Conservation (phyloP, 1,140 invertebrate species). For the Drosophila leontia region DNA sequence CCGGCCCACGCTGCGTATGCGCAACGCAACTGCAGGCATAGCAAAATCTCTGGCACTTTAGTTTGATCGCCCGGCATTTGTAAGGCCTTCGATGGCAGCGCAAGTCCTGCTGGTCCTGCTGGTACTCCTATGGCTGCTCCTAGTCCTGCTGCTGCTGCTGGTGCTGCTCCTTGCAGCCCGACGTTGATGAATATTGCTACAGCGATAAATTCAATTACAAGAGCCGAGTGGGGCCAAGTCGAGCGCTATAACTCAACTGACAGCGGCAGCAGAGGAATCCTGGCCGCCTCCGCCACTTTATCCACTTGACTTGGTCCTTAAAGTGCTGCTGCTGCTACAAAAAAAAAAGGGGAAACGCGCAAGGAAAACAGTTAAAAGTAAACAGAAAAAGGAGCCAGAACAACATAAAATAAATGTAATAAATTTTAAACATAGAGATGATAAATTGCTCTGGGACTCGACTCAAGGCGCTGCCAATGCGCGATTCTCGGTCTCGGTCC, state of each 20-base stretch:
- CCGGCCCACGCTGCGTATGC: slow-evolving; percentile 66
- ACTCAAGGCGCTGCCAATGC: slow-evolving; percentile 73
- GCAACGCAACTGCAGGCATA: slow-evolving; percentile 70
- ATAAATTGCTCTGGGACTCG: slow-evolving; percentile 79
- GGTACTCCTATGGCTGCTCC: slow-evolving; percentile 3
- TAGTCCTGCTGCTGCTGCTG: slow-evolving; percentile 1
- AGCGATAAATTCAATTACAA: slow-evolving; percentile 80
- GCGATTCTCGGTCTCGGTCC: slow-evolving; percentile 14
- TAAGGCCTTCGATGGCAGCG: slow-evolving; percentile 38
- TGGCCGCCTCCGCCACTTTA: slow-evolving; percentile 49
- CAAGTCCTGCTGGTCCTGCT: slow-evolving; percentile 14
- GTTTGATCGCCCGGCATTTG: slow-evolving; percentile 66
- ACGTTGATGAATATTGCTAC: slow-evolving; percentile 77
- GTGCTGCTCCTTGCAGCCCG: slow-evolving; percentile 29
- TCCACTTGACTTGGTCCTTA: slow-evolving; percentile 64
- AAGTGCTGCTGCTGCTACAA: slow-evolving; percentile 35
- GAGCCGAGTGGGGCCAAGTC: slow-evolving; percentile 48
- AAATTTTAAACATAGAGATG: slow-evolving; percentile 84
- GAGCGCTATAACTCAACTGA: slow-evolving; percentile 68
- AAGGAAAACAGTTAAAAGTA: slow-evolving; percentile 52
- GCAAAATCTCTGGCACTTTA: slow-evolving; percentile 63
- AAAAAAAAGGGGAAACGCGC: slow-evolving; percentile 8
- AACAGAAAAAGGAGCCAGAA: slow-evolving; percentile 50
- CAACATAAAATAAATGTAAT: slow-evolving; percentile 83
- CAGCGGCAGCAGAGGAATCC: slow-evolving; percentile 42